Evolutionary conservation across 2,888 invertebrate species (phyloP).

Genomic region (Brachypalpus laphriformis): DNA sequence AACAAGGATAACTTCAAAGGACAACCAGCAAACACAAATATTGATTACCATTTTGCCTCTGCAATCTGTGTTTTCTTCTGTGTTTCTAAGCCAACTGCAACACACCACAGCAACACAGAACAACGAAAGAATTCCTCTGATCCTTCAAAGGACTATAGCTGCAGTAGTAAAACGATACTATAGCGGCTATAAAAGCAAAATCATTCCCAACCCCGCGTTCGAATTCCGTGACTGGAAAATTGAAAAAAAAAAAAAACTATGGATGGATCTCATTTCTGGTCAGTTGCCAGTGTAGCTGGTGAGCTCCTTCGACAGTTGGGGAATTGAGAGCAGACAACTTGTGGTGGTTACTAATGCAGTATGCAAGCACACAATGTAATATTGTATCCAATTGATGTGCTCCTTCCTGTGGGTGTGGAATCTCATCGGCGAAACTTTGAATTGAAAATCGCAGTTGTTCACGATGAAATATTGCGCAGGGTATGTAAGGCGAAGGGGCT

Average conservation of each 20-base stretch:
- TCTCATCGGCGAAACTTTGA: conserved; percentile 8
- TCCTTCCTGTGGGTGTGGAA: background rate
- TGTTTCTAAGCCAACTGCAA: background rate
- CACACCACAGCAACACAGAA: background rate
- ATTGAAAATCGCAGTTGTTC: conserved; percentile 40
- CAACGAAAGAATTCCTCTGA: background rate
- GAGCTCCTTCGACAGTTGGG: background rate
- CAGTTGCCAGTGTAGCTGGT: conserved; percentile 53
- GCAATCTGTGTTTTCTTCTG: background rate
- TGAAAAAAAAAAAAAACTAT: conserved; percentile 71
- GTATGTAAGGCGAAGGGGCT: conserved; percentile 20
- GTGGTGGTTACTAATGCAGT: conserved; percentile 58
- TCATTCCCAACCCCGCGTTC: conserved; percentile 54
- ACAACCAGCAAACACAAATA: conserved; percentile 53
- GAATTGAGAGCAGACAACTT: conserved; percentile 45
- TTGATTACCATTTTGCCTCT: conserved; percentile 25
- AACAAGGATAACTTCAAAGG: conserved; percentile 57
- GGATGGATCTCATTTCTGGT: conserved; percentile 66
- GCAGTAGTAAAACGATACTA: conserved; percentile 31
- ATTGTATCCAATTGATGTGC: conserved; percentile 6
- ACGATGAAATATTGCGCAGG: background rate
- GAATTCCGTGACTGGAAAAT: conserved; percentile 71
- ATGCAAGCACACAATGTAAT: conserved; percentile 15
- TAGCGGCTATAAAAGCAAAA: conserved; percentile 29
- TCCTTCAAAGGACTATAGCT: conserved; percentile 40